These are phyloP conservation scores for Drosophila willistoni DNA, from an alignment of 1,140 invertebrate genomes.

Conservation along the genomic window DNA sequence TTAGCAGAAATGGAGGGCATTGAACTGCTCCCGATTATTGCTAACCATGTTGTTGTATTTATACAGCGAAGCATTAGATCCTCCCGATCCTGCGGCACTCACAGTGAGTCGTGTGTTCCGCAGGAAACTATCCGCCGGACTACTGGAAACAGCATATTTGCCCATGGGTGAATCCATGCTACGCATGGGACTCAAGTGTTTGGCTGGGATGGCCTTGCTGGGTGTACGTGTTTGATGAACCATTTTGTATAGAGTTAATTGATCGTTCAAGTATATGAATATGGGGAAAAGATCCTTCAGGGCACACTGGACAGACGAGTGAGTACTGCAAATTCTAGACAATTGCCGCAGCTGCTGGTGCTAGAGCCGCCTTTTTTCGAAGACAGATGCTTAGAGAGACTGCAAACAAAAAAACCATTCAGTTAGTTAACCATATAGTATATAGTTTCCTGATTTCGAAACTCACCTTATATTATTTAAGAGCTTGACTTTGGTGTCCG, in stretches of 20 bases:
- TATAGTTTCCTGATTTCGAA: neutral
- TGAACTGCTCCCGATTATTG: constrained; percentile 77
- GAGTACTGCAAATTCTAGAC: constrained; percentile 77
- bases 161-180: constrained; percentile 45
- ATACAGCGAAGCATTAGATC: constrained; percentile 39
- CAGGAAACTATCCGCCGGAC: constrained; percentile 61
- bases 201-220: constrained; percentile 71
- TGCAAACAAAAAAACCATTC: constrained; percentile 12
- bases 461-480: constrained; percentile 79
- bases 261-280: neutral
- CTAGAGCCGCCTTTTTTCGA: constrained; percentile 80
- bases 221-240: constrained; percentile 73
- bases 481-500: constrained; percentile 79
- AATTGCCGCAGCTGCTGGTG: constrained; percentile 78
- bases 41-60: constrained; percentile 79
- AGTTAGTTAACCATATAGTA: constrained; percentile 6
- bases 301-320: constrained; percentile 76
- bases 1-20: constrained; percentile 76
- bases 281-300: constrained; percentile 44
- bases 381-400: constrained; percentile 80
- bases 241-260: constrained; percentile 46
- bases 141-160: constrained; percentile 65
- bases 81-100: constrained; percentile 3
- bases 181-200: constrained; percentile 78
- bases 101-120: constrained; percentile 50